Base-by-base conservation (phyloP, 2,113 vertebrate genomes). In the Rhipidura dahli region DNA sequence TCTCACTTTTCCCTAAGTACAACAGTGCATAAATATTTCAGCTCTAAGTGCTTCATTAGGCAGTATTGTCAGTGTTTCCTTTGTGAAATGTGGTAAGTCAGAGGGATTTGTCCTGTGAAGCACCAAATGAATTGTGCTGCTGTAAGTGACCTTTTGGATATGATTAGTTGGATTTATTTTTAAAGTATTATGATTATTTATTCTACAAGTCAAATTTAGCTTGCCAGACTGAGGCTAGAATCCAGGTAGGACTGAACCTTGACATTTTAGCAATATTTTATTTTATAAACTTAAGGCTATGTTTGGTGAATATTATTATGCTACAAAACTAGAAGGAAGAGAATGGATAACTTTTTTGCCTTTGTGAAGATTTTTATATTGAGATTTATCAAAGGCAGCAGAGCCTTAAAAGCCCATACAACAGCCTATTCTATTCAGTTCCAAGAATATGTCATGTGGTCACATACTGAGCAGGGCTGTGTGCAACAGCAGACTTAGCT, bases 361-460 rank as follows among this genome's bases (percentile, higher is more conserved):
- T 89, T 79, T 30, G 14, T 19, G 15, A 50, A 70, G 50, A 70
- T 81, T 85, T 94, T 93, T 90, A 81, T 83, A 84, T 4, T 93
- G 57, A 81, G 59, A 89, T 86, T 91, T 72, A 95, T 79, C 83
- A 95, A 95, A 94, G 44, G 89, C 89, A 91, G 63, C 53, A 88
- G 89, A 93, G 61, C 60, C 72, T 87, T 89, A 50, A 93, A 89
- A 97, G 49, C 76, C 65, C 45, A 28, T 82, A 93, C 90, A 95
- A 89, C 57, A 93, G 91, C 51, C 91, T 92, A 79, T 96, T 96
- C 90, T 95, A 66, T 22, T 91, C 87, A 51, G 84, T 96, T 97
- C 97, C 97, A 97, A 97, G 96, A 97, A 97, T 90, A 93, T 91
- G 93, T 97, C 96, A 90, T 90, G 79, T 27, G 84, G 76, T 66